Evolutionary conservation across 2,797 vertebrate genomes (phyloP), one percentile per base, ranked within the genome.

Genomic region (Trachurus trachurus): DNA sequence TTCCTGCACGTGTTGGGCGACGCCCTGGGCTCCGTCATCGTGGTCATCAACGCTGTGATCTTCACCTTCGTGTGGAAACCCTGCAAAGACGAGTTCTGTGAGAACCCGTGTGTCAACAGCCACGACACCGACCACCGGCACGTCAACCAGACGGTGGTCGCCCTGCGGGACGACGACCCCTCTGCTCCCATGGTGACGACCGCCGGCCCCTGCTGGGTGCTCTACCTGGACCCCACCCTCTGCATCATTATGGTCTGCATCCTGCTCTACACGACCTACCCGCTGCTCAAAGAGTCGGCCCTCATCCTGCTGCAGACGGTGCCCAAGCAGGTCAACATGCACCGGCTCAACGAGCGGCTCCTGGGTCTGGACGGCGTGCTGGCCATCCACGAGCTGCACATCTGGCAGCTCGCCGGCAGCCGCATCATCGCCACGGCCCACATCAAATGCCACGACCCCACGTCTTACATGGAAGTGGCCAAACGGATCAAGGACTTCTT

Each of bases 241-340:
- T 99, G 98, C 86, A 53, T 99, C 88, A 97, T 97, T 50, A 99
- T 99, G 98, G 97, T 99, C 71, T 85, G 95, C 83, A 98, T 99
- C 88, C 95, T 99, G 74, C 93, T 99, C 40, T 99, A 99, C 67
- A 99, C 98, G 29, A 99, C 98, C 37, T 99, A 98, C 80, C 98
- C 98, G 0, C 93, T 99, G 68, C 96, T 99, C 76, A 99, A 99
- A 90, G 98, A 99, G 92, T 99, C 98, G 0, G 98, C 98, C 10
- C 98, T 99, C 76, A 99, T 99, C 91, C 96, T 99, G 83, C 95
- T 99, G 0, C 98, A 99, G 94, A 99, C 98, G 7, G 98, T 99
- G 76, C 98, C 98, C 71, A 99, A 99, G 88, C 98, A 99, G 89
- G 96, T 99, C 86, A 96, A 99, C 87, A 97, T 99, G 74, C 95